These are phyloP conservation scores for Onychomys arenicola DNA, from an alignment of 2,797 vertebrate genomes.

Conservation along the genomic window DNA sequence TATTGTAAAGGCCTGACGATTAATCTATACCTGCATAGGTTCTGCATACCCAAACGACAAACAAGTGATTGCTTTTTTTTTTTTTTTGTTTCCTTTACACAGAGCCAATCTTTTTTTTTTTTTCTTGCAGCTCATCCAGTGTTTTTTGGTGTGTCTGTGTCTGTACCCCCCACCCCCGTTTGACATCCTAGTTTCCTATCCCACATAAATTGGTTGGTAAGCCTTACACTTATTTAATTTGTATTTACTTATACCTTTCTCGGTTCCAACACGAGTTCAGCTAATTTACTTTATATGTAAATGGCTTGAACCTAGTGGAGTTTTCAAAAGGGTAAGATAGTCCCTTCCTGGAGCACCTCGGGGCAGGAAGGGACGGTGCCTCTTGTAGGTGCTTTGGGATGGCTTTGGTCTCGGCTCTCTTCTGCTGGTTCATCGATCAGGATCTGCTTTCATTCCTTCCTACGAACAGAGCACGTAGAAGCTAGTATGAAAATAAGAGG, in stretches of 20 bases:
- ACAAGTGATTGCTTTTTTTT: neutral
- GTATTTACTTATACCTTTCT: constrained; percentile 46
- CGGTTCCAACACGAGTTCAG: constrained; percentile 37
- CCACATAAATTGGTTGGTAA: constrained; percentile 15
- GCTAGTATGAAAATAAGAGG: neutral
- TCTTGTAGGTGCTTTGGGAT: neutral
- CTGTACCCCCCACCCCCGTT: neutral
- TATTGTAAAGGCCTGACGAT: neutral
- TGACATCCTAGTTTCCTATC: neutral
- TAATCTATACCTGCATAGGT: neutral
- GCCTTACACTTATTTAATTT: constrained; percentile 40
- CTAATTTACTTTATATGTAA: constrained; percentile 36
- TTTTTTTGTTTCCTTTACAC: neutral
- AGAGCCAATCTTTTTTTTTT: neutral
- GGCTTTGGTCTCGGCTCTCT: neutral
- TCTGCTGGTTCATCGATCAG: neutral
- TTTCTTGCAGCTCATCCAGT: neutral
- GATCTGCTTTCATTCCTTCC: constrained; percentile 30
- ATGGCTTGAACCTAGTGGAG: constrained; percentile 1
- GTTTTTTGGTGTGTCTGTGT: neutral
- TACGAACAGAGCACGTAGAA: constrained; percentile 13
- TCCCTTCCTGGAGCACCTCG: neutral
- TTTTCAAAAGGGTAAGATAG: neutral
- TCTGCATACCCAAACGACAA: neutral
- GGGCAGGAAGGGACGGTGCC: neutral